Evolutionary conservation across 2,888 invertebrate species (phyloP).

Genomic region (Cerastoderma edule): DNA sequence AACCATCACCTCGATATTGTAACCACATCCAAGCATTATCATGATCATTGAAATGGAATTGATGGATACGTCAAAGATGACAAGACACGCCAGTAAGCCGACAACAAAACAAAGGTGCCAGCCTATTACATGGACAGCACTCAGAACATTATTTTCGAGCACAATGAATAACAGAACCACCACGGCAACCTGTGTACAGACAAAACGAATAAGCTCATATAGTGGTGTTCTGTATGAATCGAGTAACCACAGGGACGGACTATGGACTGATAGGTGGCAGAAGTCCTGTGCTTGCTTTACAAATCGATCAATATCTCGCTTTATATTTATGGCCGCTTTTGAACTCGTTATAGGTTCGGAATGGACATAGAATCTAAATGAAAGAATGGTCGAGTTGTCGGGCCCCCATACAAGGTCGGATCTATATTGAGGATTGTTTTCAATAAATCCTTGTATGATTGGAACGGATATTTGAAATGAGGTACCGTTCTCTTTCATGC

Average conservation of each 20-base stretch:
- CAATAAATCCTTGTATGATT: no score
- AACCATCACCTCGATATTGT: background rate
- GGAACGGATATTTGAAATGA: no score
- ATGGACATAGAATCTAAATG: no score
- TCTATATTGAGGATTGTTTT: no score
- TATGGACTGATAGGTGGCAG: no score
- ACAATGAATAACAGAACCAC: background rate
- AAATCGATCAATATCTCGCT: no score
- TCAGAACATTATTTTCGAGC: background rate
- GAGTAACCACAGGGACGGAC: background rate
- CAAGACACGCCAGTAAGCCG: background rate
- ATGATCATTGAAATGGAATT: constrained; percentile 1
- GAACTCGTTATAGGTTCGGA: no score
- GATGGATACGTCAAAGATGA: background rate
- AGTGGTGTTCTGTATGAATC: background rate
- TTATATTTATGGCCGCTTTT: no score
- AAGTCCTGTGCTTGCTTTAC: no score
- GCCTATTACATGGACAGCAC: background rate
- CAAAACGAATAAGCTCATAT: background rate
- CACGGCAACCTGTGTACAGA: background rate
- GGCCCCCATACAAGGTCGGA: no score
- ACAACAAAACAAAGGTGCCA: background rate
- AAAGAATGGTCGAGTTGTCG: no score
- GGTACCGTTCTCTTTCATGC: no score
- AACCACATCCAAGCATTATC: background rate